These are phyloP conservation scores for Phyllostomus hastatus DNA, from an alignment of 2,113 vertebrate genomes.

Conservation along the genomic window DNA sequence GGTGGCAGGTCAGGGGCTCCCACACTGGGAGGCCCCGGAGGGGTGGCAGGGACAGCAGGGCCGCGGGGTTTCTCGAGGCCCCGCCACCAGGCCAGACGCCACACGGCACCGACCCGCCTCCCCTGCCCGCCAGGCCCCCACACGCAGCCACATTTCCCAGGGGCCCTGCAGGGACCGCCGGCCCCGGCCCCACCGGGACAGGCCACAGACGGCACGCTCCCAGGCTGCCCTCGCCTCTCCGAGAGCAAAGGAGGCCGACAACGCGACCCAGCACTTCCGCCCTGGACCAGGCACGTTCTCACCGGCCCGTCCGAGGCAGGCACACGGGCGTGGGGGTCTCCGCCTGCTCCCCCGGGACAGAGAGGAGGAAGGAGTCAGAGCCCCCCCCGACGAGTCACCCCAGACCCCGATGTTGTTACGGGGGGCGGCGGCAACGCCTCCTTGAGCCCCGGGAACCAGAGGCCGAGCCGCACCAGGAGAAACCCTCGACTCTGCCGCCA, in stretches of 20 bases:
- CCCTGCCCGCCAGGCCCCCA: background rate
- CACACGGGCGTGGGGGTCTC: accelerated
- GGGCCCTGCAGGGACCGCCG: background rate
- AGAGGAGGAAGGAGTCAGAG: accelerated
- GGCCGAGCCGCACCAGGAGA: accelerated
- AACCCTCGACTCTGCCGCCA: accelerated
- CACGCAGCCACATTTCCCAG: accelerated
- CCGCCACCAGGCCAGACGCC: background rate
- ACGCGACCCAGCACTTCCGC: accelerated
- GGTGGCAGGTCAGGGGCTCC: background rate
- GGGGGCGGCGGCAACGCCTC: no score
- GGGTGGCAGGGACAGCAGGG: accelerated
- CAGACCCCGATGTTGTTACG: accelerated
- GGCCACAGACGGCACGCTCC: background rate
- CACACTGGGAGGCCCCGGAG: accelerated
- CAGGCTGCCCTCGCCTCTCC: background rate
- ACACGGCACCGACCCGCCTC: accelerated
- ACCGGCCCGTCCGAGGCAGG: accelerated
- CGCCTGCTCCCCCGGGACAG: accelerated
- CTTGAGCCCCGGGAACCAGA: no score
- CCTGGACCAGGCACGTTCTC: no score
- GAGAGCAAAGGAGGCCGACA: accelerated
- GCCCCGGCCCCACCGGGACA: background rate
- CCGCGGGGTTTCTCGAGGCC: accelerated
- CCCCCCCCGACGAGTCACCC: no score